Conservation (phyloP, 2,797 vertebrate species). For the Falco naumanni region DNA sequence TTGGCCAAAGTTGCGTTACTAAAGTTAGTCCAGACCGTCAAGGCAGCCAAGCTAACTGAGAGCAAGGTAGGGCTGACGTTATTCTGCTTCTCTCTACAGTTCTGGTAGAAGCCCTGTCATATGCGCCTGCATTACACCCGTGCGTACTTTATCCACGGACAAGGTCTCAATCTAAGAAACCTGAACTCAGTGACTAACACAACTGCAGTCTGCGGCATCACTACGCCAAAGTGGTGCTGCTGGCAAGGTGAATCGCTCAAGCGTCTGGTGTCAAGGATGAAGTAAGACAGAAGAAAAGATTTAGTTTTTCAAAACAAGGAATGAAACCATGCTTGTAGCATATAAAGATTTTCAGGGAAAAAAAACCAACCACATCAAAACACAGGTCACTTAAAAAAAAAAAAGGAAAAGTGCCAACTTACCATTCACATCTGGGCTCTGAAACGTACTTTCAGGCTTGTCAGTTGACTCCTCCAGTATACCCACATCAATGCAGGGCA, state of each 20-base stretch:
- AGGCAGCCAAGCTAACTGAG: background rate
- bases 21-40: background rate
- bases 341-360: background rate
- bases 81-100: background rate
- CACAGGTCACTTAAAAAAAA: background rate
- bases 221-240: background rate
- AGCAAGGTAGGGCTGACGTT: background rate
- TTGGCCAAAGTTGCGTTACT: background rate
- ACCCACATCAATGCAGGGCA: slow-evolving; percentile 75
- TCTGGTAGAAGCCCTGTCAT: background rate
- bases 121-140: background rate
- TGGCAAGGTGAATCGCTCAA: background rate
- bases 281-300: background rate
- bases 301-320: background rate
- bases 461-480: slow-evolving; percentile 75
- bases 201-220: background rate
- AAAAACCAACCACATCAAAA: background rate
- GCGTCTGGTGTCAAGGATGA: background rate
- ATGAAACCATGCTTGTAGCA: background rate
- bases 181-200: background rate
- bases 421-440: slow-evolving; percentile 88
- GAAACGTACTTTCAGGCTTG: slow-evolving; percentile 75
- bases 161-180: background rate
- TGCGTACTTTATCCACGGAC: accelerated
- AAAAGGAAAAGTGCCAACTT: background rate